Percentiles rank a stretch among this genome's conserved stretches.
Evolutionary conservation across 1,140 invertebrate species (phyloP).

Genomic region (Aphaenogaster ashmeadi): DNA sequence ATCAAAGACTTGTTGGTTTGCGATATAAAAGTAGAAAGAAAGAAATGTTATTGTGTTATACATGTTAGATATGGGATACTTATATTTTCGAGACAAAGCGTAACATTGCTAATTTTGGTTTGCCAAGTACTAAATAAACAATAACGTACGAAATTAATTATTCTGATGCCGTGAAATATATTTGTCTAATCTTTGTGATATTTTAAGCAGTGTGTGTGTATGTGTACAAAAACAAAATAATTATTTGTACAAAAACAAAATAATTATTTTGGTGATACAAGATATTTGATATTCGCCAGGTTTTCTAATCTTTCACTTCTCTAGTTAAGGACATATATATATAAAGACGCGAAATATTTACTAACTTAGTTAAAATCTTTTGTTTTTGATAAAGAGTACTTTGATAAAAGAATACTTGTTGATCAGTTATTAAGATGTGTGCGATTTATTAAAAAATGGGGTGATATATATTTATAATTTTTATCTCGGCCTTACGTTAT

Average conservation of each 20-base stretch:
- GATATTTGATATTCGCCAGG: not conserved
- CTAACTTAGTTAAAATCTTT: not conserved
- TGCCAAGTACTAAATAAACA: not conserved
- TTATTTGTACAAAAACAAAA: not conserved
- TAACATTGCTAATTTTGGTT: not conserved
- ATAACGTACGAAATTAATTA: not conserved
- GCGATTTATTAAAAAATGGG: not conserved
- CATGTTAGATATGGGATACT: not conserved
- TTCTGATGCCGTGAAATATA: not conserved
- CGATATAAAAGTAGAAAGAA: not conserved
- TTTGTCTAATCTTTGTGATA: not conserved
- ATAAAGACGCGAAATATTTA: not conserved
- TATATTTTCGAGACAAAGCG: not conserved
- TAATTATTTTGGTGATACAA: not conserved
- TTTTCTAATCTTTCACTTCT: not conserved
- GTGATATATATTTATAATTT: constrained; percentile 24
- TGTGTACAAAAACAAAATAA: not conserved
- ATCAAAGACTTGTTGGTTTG: not conserved
- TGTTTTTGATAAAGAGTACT: not conserved
- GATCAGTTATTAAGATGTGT: not conserved
- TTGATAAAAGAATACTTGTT: not conserved
- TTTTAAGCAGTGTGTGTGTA: not conserved
- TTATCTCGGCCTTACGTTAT: constrained; percentile 12
- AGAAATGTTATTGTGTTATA: not conserved
- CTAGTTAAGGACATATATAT: not conserved